These are phyloP conservation scores for Hirundo rustica DNA, from an alignment of 2,797 vertebrate genomes.

Conservation along the genomic window DNA sequence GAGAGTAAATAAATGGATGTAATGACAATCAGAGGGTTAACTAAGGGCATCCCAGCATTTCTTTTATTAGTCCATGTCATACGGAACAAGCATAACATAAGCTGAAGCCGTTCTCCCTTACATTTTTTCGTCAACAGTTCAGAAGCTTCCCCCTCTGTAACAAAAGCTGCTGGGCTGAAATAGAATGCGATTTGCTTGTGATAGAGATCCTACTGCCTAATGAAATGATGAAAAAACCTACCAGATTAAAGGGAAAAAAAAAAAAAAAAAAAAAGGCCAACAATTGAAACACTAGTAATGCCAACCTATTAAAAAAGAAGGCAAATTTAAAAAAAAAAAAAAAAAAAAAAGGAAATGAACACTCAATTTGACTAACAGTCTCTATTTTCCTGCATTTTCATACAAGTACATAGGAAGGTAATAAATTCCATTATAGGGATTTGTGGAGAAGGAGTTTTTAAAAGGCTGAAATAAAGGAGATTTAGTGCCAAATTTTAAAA, in stretches of 20 bases:
- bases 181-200: not conserved
- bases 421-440: not conserved
- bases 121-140: not conserved
- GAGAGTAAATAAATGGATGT: conserved; percentile 41
- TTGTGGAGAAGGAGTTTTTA: not conserved
- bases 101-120: not conserved
- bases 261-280: not conserved
- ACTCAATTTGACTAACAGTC: not conserved
- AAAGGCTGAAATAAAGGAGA: not conserved
- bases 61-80: not conserved
- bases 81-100: not conserved
- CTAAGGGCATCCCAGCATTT: not conserved
- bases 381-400: not conserved
- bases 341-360: not conserved
- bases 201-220: not conserved
- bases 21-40: conserved; percentile 23
- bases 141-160: not conserved
- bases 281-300: not conserved
- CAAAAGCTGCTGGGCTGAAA: not conserved
- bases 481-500: conserved; percentile 3
- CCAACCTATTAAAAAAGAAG: not conserved
- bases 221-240: not conserved
- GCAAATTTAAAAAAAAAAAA: not conserved
- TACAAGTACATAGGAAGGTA: not conserved
- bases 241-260: not conserved